Evolutionary conservation across 1,140 invertebrate species (phyloP).

Genomic region (Bombus soroeensis): DNA sequence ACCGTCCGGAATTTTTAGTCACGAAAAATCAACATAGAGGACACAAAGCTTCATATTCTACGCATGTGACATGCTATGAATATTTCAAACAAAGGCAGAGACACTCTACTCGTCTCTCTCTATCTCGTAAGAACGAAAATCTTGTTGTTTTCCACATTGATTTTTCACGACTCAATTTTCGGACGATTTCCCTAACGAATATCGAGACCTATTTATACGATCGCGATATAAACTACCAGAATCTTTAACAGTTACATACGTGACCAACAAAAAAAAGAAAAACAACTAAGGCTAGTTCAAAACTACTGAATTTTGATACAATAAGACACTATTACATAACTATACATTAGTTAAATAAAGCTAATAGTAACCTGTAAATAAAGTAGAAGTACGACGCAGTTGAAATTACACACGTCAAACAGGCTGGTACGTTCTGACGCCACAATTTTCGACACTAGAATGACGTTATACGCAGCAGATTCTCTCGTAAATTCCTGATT

Average conservation of each 20-base stretch:
- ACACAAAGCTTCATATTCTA: too few relatives aligned
- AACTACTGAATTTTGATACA: neutral
- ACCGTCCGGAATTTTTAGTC: too few relatives aligned
- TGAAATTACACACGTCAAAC: neutral
- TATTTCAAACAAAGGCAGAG: too few relatives aligned
- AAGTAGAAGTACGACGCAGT: neutral
- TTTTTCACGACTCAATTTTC: too few relatives aligned
- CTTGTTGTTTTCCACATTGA: too few relatives aligned
- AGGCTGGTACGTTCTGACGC: rapidly evolving
- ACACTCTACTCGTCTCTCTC: too few relatives aligned
- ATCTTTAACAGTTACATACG: neutral
- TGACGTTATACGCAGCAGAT: neutral
- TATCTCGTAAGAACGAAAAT: too few relatives aligned
- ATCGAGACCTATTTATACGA: too few relatives aligned
- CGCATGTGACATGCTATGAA: too few relatives aligned
- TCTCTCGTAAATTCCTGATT: neutral
- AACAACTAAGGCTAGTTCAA: neutral
- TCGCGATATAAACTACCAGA: neutral
- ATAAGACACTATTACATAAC: neutral
- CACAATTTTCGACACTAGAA: neutral
- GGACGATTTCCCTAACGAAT: too few relatives aligned
- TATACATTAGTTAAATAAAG: neutral
- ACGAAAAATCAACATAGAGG: too few relatives aligned
- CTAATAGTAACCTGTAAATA: neutral
- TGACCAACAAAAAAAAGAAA: neutral